These are phyloP conservation scores for Perca schrenkii DNA, from an alignment of 2,113 vertebrate genomes.

Conservation along the genomic window DNA sequence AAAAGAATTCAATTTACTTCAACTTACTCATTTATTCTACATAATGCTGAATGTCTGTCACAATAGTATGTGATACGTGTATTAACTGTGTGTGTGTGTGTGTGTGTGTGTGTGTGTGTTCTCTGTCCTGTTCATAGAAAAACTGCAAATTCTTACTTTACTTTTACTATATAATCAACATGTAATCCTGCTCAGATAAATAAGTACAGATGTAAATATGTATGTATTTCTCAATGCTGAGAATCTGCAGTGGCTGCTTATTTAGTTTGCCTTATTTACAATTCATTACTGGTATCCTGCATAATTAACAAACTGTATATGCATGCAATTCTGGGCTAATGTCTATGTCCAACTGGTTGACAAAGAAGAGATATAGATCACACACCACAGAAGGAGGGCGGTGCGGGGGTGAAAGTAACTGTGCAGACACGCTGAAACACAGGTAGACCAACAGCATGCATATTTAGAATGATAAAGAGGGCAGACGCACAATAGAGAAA, in stretches of 20 bases:
- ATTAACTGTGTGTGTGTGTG: not conserved
- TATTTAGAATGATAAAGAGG: conserved; percentile 47
- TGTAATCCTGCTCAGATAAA: not conserved
- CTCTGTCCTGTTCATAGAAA: not conserved
- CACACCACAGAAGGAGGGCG: not conserved
- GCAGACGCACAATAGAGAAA: conserved; percentile 64
- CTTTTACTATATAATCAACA: not conserved
- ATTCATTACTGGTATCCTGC: not conserved
- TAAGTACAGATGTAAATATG: not conserved
- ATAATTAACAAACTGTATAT: conserved; percentile 5
- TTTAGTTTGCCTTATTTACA: not conserved
- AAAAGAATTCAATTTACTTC: not conserved
- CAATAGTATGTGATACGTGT: not conserved
- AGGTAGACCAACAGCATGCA: conserved; percentile 26
- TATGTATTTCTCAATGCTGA: not conserved
- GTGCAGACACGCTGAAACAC: conserved; percentile 42
- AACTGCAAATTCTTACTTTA: not conserved
- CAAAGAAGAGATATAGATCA: conserved; percentile 20
- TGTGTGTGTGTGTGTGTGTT: not conserved
- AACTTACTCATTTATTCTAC: not conserved
- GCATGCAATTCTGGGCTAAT: not conserved
- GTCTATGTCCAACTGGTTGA: conserved; percentile 11
- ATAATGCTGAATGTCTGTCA: not conserved
- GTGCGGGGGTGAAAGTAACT: not conserved
- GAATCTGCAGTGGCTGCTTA: not conserved